A percentile compares a stretch with the other conserved stretches of the same genome.
phyloP scores from a whole-genome alignment of 2,797 vertebrate genomes.

The Crocodylus rhombifer region DNA sequence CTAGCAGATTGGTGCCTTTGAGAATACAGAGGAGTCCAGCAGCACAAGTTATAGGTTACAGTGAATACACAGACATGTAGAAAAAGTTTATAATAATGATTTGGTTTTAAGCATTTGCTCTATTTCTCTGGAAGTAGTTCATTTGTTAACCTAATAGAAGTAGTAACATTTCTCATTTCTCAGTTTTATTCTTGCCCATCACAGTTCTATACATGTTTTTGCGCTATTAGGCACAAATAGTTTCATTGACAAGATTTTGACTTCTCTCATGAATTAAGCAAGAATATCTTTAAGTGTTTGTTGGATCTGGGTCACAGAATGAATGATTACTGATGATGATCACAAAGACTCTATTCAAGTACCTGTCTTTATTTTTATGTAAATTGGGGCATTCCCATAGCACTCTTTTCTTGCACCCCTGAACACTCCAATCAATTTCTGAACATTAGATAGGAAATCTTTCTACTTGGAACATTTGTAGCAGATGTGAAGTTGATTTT shows the following conservation, averaged over 20 bases:
- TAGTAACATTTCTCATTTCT: background rate
- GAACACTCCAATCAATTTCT: background rate
- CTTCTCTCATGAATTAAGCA: background rate
- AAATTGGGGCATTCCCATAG: background rate
- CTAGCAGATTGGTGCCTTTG: background rate
- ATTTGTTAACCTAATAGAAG: background rate
- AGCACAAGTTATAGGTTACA: background rate
- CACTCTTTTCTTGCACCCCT: background rate
- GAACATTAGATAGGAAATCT: background rate
- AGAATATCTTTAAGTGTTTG: background rate
- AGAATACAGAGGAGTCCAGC: background rate
- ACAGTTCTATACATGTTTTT: background rate
- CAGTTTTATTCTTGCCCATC: background rate
- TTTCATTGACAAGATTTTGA: fast-evolving
- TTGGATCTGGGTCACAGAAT: background rate
- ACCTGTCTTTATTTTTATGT: background rate
- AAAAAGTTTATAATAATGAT: background rate
- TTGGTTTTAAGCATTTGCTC: background rate
- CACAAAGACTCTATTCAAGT: background rate
- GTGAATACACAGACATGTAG: background rate
- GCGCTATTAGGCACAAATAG: background rate
- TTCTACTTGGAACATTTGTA: background rate
- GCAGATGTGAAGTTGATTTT: background rate
- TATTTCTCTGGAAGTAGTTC: background rate
- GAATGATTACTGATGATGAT: background rate